Evolutionary conservation across 1,140 invertebrate species (phyloP), one percentile per base, ranked within the genome.

Genomic region (Vollenhovia emeryi): DNA sequence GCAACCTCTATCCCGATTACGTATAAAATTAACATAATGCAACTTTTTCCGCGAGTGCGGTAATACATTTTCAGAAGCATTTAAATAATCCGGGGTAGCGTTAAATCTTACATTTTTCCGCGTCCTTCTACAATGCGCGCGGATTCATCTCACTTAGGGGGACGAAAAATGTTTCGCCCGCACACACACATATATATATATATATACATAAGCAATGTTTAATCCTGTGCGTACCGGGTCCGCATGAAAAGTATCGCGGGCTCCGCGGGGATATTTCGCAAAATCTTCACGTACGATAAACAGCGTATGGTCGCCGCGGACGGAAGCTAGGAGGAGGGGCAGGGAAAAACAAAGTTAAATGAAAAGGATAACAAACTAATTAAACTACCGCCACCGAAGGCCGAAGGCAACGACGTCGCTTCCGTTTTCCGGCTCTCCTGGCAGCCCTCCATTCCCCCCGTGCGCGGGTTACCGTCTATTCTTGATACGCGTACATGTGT

Each of bases 341-440:
- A 11, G 59, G 45, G 80, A 86, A 87, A 88, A 87, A 89, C 84
- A 87, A 88, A 90, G 87, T 90, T 89, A 88, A 90, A 89, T 83
- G 91, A 87, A 90, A 91, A 88, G 91, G 90, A 86, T 91, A 92
- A 91, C 91, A 91, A 92, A 92, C 91, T 92, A 92, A 91, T 92
- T 92, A 92, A 92, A 92, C 89, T 91, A 88, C 86, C 85, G 57
- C 40, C 80, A 80, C 69, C 74, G 73, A 68, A 57, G 86, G 50
- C 76, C 30, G 66, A 84, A 86, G n/a, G 85, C 66, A 60, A 71
- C 68, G 69, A 24, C 11, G 36, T 18, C 15, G n/a, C 50, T 71
- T 75, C 82, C 60, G 71, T 73, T 85, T 68, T 57, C 55, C 66
- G 50, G 40, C 24, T 1, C 30, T 55, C 27, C 18, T 21, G n/a